Percentiles rank a stretch among this genome's conserved stretches.
These are phyloP conservation scores for Pristis pectinata DNA, from an alignment of 2,797 vertebrate species.

Conservation along the genomic window DNA sequence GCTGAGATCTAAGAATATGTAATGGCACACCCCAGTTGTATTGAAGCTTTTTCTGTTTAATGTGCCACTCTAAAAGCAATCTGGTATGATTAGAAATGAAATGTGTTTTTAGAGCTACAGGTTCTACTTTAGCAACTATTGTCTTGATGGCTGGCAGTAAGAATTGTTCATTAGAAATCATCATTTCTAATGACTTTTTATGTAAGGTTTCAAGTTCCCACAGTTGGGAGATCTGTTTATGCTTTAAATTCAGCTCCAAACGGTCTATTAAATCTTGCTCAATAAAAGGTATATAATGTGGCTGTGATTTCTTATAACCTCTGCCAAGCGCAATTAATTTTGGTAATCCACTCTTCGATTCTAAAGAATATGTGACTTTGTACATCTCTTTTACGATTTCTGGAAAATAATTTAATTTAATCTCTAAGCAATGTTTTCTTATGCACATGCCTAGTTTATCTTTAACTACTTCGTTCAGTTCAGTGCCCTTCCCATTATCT, in stretches of 20 bases:
- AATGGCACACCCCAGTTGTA: slow-evolving; percentile 11
- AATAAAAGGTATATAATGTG: slow-evolving; percentile 3
- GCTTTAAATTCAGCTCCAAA: slow-evolving; percentile 36
- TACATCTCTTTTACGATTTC: slow-evolving; percentile 28
- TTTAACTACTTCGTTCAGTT: not conserved
- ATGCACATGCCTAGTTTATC: not conserved
- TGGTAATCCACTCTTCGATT: not conserved
- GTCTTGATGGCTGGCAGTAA: not conserved
- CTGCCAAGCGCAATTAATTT: not conserved
- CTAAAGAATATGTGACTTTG: not conserved
- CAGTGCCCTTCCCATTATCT: not conserved
- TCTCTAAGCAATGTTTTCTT: slow-evolving; percentile 9
- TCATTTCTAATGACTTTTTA: not conserved
- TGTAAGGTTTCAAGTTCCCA: not conserved
- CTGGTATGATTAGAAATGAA: slow-evolving; percentile 26
- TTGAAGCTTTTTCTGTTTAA: slow-evolving; percentile 25
- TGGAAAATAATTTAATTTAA: slow-evolving; percentile 16
- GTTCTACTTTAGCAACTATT: not conserved
- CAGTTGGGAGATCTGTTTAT: slow-evolving; percentile 30
- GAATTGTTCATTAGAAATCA: not conserved
- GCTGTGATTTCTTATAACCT: not conserved
- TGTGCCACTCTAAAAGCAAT: slow-evolving; percentile 35
- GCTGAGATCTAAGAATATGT: slow-evolving; percentile 1
- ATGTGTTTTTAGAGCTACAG: slow-evolving; percentile 6
- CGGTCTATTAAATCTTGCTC: not conserved